phyloP scores from a whole-genome alignment of 2,888 invertebrate species.

The Petrolisthes cinctipes region DNA sequence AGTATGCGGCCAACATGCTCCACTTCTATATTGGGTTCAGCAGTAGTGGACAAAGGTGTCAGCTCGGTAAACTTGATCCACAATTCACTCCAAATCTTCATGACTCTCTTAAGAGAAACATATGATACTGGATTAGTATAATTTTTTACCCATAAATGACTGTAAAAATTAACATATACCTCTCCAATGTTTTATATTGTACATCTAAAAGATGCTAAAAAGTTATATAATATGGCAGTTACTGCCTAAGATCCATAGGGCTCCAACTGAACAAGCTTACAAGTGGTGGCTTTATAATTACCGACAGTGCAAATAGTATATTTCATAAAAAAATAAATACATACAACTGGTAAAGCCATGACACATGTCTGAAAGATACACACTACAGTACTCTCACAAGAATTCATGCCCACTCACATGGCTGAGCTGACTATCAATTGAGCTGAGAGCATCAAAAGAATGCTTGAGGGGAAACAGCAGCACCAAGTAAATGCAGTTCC shows the following conservation, averaged over 20 bases:
- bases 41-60: constrained; percentile 27
- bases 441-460: constrained; percentile 27
- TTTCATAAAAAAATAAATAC: too few species aligned
- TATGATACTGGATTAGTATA: not conserved
- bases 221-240: too few species aligned
- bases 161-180: too few species aligned
- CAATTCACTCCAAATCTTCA: constrained; percentile 36
- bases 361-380: too few species aligned
- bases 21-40: constrained; percentile 49
- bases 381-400: too few species aligned
- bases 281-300: too few species aligned
- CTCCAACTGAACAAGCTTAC: too few species aligned
- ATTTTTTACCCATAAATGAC: not conserved
- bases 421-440: constrained; percentile 4
- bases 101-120: not conserved
- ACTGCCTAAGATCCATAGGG: too few species aligned
- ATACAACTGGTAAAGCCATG: too few species aligned
- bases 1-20: constrained; percentile 37
- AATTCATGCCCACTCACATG: constrained; percentile 17
- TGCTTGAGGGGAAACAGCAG: constrained; percentile 53
- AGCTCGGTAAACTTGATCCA: constrained; percentile 48
- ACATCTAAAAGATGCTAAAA: too few species aligned
- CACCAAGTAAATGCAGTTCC: constrained; percentile 49
- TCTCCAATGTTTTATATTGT: too few species aligned
- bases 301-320: too few species aligned